Conservation (phyloP, 2,888 invertebrate species). For the Hylaea fasciaria region DNA sequence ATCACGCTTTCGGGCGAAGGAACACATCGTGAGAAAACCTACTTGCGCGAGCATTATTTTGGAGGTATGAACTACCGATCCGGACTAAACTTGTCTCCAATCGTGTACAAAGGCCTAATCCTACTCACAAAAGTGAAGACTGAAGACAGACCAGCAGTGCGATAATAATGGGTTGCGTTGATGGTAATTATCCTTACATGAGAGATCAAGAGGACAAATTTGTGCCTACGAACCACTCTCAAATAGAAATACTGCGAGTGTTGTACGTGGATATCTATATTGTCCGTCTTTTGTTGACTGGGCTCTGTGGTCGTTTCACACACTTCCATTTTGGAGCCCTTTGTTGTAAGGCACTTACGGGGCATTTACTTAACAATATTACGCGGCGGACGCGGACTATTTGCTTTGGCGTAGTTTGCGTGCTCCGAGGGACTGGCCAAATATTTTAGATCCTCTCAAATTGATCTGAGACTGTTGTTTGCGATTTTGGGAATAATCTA, state of each 20-base stretch:
- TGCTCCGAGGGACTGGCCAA: constrained; percentile 30
- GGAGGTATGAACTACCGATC: too few relatives aligned
- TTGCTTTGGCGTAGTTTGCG: constrained; percentile 36
- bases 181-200: too few relatives aligned
- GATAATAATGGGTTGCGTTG: too few relatives aligned
- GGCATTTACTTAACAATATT: constrained; percentile 45
- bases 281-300: constrained; percentile 29
- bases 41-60: too few relatives aligned
- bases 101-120: too few relatives aligned
- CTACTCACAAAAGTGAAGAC: too few relatives aligned
- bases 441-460: constrained; percentile 40
- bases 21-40: too few relatives aligned
- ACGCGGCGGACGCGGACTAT: constrained; percentile 42
- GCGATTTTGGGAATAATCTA: constrained; percentile 18
- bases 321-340: constrained; percentile 33
- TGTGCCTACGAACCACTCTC: not conserved
- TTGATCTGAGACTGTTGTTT: constrained; percentile 30
- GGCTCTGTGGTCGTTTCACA: constrained; percentile 30
- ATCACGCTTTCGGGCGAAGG: too few relatives aligned
- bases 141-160: too few relatives aligned
- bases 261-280: constrained; percentile 4
- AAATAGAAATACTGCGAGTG: too few relatives aligned
- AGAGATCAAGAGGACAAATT: too few relatives aligned
- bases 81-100: too few relatives aligned
- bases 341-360: constrained; percentile 42